Evolutionary conservation across 2,888 invertebrate genomes (phyloP).

Genomic region (Andrena hattorfiana): DNA sequence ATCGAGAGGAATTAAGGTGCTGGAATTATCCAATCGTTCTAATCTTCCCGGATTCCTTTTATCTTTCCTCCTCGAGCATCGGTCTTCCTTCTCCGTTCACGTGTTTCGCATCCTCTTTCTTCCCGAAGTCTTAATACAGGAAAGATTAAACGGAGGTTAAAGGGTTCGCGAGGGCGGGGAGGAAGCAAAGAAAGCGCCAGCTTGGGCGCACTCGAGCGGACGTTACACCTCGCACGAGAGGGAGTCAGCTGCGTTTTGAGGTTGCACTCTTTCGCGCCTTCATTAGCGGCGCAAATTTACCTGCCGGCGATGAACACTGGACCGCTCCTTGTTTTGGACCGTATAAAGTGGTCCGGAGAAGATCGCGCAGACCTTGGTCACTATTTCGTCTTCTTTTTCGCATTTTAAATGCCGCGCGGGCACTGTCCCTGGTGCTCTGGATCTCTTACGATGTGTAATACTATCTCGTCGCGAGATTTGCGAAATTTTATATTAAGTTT

Average conservation of each 20-base stretch:
- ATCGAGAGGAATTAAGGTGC: slow-evolving; percentile 55
- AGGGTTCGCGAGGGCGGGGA: background rate
- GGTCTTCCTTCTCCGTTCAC: background rate
- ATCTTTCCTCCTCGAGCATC: background rate
- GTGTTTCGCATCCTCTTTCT: background rate
- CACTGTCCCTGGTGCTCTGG: no score
- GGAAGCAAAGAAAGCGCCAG: slow-evolving; percentile 20
- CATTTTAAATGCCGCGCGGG: no score
- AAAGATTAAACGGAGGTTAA: slow-evolving; percentile 42
- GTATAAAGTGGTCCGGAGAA: no score
- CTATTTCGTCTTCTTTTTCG: no score
- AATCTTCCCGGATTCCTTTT: background rate
- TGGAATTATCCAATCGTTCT: slow-evolving; percentile 24
- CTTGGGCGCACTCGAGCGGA: slow-evolving; percentile 48
- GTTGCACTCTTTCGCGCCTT: slow-evolving; percentile 77
- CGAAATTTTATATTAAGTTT: no score
- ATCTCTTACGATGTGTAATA: no score
- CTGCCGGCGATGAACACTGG: no score
- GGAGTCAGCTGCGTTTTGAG: slow-evolving; percentile 79
- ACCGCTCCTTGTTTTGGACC: no score
- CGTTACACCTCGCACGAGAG: slow-evolving; percentile 66
- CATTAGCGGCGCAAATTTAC: slow-evolving; percentile 75
- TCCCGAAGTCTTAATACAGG: background rate
- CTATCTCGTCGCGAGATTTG: no score
- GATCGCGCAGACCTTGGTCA: no score